These are phyloP conservation scores for Damaliscus lunatus DNA, from an alignment of 2,113 vertebrate species.

Conservation along the genomic window DNA sequence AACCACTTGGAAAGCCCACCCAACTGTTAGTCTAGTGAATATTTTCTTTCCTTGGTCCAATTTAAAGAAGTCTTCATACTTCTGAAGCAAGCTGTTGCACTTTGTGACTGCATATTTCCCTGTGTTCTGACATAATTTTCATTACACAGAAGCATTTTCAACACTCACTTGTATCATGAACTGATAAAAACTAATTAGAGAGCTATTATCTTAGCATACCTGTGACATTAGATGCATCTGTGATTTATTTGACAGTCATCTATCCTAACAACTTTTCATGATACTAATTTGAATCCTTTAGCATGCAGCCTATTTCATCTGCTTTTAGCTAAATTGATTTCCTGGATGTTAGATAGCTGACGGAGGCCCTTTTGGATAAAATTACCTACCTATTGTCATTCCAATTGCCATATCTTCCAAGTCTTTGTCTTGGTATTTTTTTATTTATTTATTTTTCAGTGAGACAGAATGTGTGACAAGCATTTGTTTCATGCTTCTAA, in stretches of 20 bases:
- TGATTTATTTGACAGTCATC: background rate
- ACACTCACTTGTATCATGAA: background rate
- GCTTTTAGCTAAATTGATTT: constrained; percentile 26
- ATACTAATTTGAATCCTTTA: background rate
- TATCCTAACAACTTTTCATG: background rate
- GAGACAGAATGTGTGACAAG: constrained; percentile 30
- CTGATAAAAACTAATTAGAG: background rate
- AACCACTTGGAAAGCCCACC: background rate
- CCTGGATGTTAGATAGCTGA: background rate
- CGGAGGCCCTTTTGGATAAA: background rate
- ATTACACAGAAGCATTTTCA: background rate
- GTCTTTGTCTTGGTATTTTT: constrained; percentile 17
- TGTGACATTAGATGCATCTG: background rate
- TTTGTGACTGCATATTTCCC: background rate
- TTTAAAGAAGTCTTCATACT: background rate
- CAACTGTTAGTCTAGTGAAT: background rate
- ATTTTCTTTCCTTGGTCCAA: background rate
- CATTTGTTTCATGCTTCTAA: constrained; percentile 38
- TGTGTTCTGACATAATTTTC: background rate
- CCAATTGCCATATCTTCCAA: background rate
- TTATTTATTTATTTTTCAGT: background rate
- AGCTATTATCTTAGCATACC: background rate
- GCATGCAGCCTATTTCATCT: background rate
- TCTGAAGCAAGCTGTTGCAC: background rate
- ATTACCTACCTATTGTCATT: background rate